Conservation (phyloP, 2,797 vertebrate genomes). For the Pseudomugil tenellus region DNA sequence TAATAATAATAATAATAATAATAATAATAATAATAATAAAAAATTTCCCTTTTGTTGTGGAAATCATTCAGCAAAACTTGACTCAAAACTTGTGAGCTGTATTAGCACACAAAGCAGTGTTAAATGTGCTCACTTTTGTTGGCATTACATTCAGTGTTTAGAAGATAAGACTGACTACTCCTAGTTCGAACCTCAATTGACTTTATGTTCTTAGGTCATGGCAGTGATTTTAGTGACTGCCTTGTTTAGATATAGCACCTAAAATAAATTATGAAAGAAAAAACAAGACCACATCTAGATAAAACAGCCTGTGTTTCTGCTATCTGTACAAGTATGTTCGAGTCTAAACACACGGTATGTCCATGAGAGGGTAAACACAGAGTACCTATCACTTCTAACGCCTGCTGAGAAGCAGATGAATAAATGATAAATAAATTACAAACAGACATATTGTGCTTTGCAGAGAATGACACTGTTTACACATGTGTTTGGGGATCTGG, state of each 20-base stretch:
- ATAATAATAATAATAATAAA: too few species aligned
- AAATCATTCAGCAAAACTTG: too few species aligned
- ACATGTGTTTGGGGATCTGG: conserved; percentile 40
- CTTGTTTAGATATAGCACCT: too few species aligned
- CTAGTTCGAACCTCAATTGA: too few species aligned
- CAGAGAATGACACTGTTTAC: conserved; percentile 75
- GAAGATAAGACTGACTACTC: too few species aligned
- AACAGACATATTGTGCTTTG: conserved; percentile 50
- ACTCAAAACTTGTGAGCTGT: neutral
- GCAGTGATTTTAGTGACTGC: too few species aligned
- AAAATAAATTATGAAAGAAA: neutral
- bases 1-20: too few species aligned
- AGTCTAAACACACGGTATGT: conserved; percentile 6
- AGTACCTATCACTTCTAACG: conserved; percentile 56
- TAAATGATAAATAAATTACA: conserved; percentile 77
- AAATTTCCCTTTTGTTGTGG: too few species aligned
- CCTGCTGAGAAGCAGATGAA: conserved; percentile 63
- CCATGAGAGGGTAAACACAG: conserved; percentile 41
- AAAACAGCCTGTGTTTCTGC: neutral
- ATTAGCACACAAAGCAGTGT: neutral
- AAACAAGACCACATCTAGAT: neutral
- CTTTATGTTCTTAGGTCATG: too few species aligned
- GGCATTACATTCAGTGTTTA: too few species aligned
- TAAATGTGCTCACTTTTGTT: too few species aligned
- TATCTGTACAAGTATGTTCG: neutral